Conservation (phyloP, 1,140 invertebrate genomes). For the Aphelenchoides avenae region DNA sequence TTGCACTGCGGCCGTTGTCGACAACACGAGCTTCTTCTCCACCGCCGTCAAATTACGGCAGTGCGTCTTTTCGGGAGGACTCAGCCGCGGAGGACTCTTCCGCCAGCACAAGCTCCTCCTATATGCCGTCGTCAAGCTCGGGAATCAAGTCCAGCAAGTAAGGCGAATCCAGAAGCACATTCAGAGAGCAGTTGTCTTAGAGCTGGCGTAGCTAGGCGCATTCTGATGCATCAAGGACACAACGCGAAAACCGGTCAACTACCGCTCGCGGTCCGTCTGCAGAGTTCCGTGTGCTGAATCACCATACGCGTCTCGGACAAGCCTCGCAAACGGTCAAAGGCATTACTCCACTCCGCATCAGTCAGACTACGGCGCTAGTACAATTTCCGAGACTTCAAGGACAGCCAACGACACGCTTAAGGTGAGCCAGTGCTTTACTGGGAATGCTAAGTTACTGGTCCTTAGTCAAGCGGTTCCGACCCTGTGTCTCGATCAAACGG, state of each 20-base stretch:
- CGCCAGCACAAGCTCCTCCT: slow-evolving; percentile 5
- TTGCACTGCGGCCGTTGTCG: slow-evolving; percentile 1
- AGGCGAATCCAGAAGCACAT: no score
- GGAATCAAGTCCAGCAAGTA: slow-evolving; percentile 9
- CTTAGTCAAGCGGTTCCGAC: background rate
- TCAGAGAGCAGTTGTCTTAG: no score
- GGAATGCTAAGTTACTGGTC: background rate
- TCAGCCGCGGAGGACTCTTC: slow-evolving; percentile 9
- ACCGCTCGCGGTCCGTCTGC: background rate
- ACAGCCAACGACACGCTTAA: background rate
- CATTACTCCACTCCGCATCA: background rate
- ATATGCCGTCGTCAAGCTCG: slow-evolving; percentile 2
- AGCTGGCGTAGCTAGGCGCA: no score
- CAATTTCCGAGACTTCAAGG: background rate
- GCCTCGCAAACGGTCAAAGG: background rate
- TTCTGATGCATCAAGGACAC: no score
- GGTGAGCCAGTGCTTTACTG: background rate
- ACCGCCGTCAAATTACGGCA: background rate
- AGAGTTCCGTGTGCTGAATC: background rate
- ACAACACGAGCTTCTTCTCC: slow-evolving; percentile 5
- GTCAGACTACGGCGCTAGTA: background rate
- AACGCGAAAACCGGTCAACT: background rate
- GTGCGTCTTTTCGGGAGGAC: no score
- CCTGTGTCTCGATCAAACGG: slow-evolving; percentile 23
- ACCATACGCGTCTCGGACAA: background rate